Conservation (phyloP, 1,140 invertebrate genomes). For the Harlomillsia oculata region DNA sequence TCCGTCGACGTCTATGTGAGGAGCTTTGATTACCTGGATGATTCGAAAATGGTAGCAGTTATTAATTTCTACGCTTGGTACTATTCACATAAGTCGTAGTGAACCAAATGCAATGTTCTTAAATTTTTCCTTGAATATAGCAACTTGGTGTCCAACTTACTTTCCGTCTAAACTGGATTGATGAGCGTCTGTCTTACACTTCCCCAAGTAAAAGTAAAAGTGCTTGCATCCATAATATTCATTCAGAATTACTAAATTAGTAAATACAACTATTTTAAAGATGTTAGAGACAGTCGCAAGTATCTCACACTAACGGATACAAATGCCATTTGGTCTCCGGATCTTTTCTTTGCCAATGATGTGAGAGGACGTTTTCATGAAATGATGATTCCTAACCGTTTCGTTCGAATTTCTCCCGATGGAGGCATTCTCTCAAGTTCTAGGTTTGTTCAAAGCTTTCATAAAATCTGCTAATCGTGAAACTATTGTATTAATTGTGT, state of each 20-base stretch:
- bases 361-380: conserved; percentile 45
- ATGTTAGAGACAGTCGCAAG: not conserved
- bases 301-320: conserved; percentile 41
- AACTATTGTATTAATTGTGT: not conserved
- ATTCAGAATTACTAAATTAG: too few relatives aligned
- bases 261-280: not conserved
- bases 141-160: conserved; percentile 19
- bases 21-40: conserved; percentile 45
- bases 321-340: conserved; percentile 46
- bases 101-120: not conserved
- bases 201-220: not conserved
- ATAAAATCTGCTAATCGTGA: not conserved
- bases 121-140: not conserved
- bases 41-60: conserved; percentile 47
- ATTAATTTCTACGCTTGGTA: too few relatives aligned
- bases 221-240: not conserved
- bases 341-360: conserved; percentile 48
- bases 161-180: conserved; percentile 24
- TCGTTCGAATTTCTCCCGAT: conserved; percentile 44
- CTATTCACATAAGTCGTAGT: not conserved
- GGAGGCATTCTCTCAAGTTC: conserved; percentile 46
- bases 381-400: conserved; percentile 41
- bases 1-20: conserved; percentile 43
- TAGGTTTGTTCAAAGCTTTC: conserved; percentile 35
- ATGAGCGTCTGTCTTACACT: conserved; percentile 10